Percentiles rank a stretch among this genome's conserved stretches.
Evolutionary conservation across 2,113 vertebrate species (phyloP).

Genomic region (Lichenostomus cassidix): DNA sequence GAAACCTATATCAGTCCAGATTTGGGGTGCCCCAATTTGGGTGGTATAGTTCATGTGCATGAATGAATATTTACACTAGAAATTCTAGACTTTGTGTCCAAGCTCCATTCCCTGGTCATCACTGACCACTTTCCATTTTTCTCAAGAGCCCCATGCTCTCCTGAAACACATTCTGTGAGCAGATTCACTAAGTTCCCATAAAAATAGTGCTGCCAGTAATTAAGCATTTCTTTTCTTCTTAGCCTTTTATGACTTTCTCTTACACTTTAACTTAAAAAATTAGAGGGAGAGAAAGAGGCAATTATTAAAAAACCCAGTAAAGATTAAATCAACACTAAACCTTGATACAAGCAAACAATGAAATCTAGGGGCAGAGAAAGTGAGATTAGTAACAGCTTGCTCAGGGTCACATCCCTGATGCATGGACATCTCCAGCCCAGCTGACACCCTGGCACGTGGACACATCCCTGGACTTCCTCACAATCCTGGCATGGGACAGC

Average conservation of each 20-base stretch:
- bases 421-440: background rate
- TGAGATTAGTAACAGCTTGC: background rate
- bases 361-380: background rate
- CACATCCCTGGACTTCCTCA: background rate
- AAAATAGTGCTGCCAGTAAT: background rate
- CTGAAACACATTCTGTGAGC: background rate
- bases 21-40: background rate
- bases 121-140: background rate
- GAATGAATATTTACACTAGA: background rate
- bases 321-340: background rate
- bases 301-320: background rate
- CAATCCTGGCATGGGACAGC: background rate
- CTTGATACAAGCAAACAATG: background rate
- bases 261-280: background rate
- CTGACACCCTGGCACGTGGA: background rate
- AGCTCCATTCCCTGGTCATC: background rate
- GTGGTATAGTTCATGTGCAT: background rate
- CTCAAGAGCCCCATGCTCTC: background rate
- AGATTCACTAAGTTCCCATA: background rate
- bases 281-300: background rate
- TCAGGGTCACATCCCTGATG: background rate
- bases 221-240: background rate
- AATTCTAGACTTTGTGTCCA: background rate
- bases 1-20: background rate
- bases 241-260: background rate